Conservation (phyloP, 1,140 invertebrate species). For the Eumaeus atala region DNA sequence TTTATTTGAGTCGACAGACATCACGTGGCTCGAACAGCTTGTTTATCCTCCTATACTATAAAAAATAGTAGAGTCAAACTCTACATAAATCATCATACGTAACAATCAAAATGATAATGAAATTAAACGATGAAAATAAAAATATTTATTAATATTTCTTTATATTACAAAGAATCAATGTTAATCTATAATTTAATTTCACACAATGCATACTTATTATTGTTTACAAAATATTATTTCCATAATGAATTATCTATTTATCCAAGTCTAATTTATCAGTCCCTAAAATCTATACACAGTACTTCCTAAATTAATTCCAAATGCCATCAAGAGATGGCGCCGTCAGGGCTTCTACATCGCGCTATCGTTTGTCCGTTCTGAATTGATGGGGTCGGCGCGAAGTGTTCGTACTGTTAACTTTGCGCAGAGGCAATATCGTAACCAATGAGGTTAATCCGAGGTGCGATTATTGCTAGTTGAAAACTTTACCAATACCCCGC, state of each 20-base stretch:
- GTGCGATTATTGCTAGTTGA: constrained; percentile 93
- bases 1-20: too few relatives aligned
- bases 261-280: not conserved
- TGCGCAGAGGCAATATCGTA: constrained; percentile 88
- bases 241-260: not conserved
- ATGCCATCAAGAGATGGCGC: constrained; percentile 32
- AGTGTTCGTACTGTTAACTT: constrained; percentile 69
- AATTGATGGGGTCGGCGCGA: not conserved
- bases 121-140: too few relatives aligned
- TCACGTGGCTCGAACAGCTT: too few relatives aligned
- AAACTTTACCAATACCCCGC: constrained; percentile 96
- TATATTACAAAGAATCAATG: too few relatives aligned
- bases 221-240: too few relatives aligned
- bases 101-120: too few relatives aligned
- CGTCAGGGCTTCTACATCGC: constrained; percentile 21
- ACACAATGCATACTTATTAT: too few relatives aligned
- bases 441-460: constrained; percentile 90
- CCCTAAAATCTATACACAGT: not conserved
- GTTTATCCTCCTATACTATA: too few relatives aligned
- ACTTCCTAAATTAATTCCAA: constrained; percentile 14
- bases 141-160: too few relatives aligned
- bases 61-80: too few relatives aligned
- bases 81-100: too few relatives aligned
- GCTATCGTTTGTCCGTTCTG: constrained; percentile 26
- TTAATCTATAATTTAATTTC: too few relatives aligned